Percentiles rank a stretch among this genome's conserved stretches.
Evolutionary conservation across 2,113 vertebrate species (phyloP).

Genomic region (Pao palembangensis): DNA sequence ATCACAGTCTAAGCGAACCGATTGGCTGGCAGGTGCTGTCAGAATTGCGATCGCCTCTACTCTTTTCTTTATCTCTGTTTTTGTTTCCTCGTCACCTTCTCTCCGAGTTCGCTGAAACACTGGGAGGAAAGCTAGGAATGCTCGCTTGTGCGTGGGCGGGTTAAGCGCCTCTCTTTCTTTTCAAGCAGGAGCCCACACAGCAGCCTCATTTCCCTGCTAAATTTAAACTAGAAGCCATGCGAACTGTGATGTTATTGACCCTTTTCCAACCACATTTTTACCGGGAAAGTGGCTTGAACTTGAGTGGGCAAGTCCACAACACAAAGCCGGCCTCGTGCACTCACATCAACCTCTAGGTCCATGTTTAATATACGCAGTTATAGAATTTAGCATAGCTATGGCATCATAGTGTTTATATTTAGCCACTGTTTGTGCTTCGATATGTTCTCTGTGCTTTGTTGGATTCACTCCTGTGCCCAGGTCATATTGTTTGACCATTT

Average conservation of each 20-base stretch:
- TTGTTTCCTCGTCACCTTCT: conserved; percentile 36
- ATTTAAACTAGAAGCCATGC: conserved; percentile 67
- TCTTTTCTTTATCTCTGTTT: conserved; percentile 28
- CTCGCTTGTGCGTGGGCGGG: conserved; percentile 53
- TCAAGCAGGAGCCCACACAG: conserved; percentile 67
- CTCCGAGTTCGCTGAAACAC: conserved; percentile 46
- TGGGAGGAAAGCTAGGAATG: conserved; percentile 47
- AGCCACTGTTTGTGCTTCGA: conserved; percentile 8
- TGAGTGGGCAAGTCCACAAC: conserved; percentile 42
- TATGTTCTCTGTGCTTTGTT: conserved; percentile 39
- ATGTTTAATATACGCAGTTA: conserved; percentile 10
- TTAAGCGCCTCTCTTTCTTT: conserved; percentile 65
- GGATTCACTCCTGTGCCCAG: conserved; percentile 43
- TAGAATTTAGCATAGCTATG: conserved; percentile 10
- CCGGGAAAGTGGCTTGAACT: conserved; percentile 43
- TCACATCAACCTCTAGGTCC: conserved; percentile 16
- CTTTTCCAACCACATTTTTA: conserved; percentile 40
- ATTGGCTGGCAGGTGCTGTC: conserved; percentile 49
- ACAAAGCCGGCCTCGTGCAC: conserved; percentile 19
- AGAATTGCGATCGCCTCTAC: conserved; percentile 37
- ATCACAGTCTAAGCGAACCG: conserved; percentile 26
- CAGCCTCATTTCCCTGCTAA: conserved; percentile 73
- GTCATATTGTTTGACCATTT: conserved; percentile 62
- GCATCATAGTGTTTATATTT: conserved; percentile 26
- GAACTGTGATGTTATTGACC: conserved; percentile 59